Percentiles rank a stretch among this genome's conserved stretches.
Conservation (phyloP, 2,888 invertebrate genomes). For the Cantharis nigra region DNA sequence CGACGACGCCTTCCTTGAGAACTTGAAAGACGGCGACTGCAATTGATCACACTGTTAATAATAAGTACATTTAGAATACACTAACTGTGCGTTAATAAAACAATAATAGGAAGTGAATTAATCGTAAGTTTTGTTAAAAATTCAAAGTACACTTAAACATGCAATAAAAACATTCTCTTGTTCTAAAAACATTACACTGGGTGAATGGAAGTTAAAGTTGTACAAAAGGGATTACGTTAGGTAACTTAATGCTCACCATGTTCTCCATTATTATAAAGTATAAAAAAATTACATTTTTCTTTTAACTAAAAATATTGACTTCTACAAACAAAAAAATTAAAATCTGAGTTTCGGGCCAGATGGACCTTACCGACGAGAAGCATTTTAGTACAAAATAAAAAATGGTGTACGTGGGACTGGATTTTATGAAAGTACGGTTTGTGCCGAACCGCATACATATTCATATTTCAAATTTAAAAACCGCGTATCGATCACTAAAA, state of each 20-base stretch:
- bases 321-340: background rate
- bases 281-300: background rate
- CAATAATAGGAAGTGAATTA: constrained; percentile 5
- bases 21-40: constrained; percentile 97
- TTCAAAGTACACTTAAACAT: background rate
- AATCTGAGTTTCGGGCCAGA: background rate
- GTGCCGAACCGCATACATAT: background rate
- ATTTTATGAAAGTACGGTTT: background rate
- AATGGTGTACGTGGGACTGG: background rate
- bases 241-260: background rate
- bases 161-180: background rate
- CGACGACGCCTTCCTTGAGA: constrained; percentile 95
- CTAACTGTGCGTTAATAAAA: constrained; percentile 23
- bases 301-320: background rate
- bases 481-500: background rate
- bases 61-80: constrained; percentile 48
- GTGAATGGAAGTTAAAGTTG: background rate
- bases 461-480: background rate
- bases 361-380: background rate
- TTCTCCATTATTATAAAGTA: background rate
- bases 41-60: constrained; percentile 66
- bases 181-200: background rate
- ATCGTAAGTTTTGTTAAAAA: background rate
- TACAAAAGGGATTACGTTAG: background rate
- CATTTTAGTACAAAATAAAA: background rate